These are phyloP conservation scores for Asobara japonica DNA, from an alignment of 1,140 invertebrate genomes.

Conservation along the genomic window DNA sequence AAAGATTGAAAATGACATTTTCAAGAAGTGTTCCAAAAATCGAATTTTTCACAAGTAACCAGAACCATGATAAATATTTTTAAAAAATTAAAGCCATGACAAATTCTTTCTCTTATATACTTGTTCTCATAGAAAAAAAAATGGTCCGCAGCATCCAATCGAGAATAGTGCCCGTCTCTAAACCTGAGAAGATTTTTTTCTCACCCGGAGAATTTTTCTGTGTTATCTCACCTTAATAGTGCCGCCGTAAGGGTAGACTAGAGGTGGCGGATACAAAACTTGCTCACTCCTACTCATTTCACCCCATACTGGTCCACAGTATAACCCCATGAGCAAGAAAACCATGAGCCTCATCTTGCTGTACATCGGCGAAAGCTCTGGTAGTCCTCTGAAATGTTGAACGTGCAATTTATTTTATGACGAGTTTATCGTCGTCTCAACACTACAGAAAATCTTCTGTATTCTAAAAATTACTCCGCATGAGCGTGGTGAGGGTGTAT, in stretches of 20 bases:
- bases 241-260: slow-evolving; percentile 58
- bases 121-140: too few species aligned
- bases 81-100: too few species aligned
- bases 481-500: too few species aligned
- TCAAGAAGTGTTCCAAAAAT: too few species aligned
- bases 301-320: background rate
- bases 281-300: slow-evolving; percentile 25
- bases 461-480: background rate
- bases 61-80: too few species aligned
- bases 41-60: too few species aligned
- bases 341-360: slow-evolving; percentile 29
- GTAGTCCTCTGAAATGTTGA: background rate
- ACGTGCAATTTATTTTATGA: background rate
- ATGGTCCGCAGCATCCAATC: too few species aligned
- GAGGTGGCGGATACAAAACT: slow-evolving; percentile 44
- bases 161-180: too few species aligned
- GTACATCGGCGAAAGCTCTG: background rate
- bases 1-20: too few species aligned
- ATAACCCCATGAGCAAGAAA: slow-evolving; percentile 29
- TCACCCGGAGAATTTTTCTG: slow-evolving; percentile 13
- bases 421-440: background rate
- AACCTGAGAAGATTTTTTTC: too few species aligned
- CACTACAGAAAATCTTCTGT: background rate
- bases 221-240: slow-evolving; percentile 54
- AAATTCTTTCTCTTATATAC: too few species aligned